Percentiles rank a stretch among this genome's conserved stretches.
Conservation (phyloP, 2,888 invertebrate genomes). For the Dyspetes luteomarginatus region DNA sequence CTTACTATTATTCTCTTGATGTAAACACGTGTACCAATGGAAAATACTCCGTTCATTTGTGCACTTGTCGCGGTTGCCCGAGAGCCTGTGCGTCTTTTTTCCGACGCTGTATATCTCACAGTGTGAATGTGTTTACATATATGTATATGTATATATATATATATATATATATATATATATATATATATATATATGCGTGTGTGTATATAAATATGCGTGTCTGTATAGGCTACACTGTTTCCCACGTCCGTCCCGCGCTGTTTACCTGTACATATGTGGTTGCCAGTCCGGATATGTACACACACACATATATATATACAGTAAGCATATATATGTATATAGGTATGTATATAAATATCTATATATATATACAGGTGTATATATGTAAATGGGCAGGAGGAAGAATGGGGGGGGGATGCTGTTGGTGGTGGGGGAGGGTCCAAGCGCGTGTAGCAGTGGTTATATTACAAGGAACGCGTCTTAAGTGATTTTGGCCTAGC, state of each 20-base stretch:
- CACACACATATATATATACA: constrained; percentile 45
- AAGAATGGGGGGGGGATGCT: constrained; percentile 24
- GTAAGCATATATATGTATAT: constrained; percentile 58
- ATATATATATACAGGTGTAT: constrained; percentile 39
- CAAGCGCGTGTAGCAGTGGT: constrained; percentile 75
- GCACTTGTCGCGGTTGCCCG: constrained; percentile 49
- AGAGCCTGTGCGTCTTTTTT: constrained; percentile 34
- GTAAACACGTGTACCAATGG: constrained; percentile 37
- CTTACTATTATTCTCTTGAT: constrained; percentile 35
- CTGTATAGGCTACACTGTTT: constrained; percentile 29
- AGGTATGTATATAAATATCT: constrained; percentile 54
- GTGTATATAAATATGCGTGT: constrained; percentile 53
- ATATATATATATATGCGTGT: constrained; percentile 46
- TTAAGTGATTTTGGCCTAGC: constrained; percentile 81
- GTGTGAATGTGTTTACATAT: constrained; percentile 13
- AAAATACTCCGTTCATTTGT: constrained; percentile 56
- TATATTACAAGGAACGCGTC: constrained; percentile 82
- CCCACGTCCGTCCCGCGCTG: constrained; percentile 48
- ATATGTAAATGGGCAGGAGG: constrained; percentile 45
- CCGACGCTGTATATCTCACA: constrained; percentile 40
- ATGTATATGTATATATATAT: constrained; percentile 60
- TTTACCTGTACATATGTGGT: constrained; percentile 60
- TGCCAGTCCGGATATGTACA: constrained; percentile 32
- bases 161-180: constrained; percentile 56
- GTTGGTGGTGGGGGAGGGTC: constrained; percentile 65